Evolutionary conservation across 2,888 invertebrate species (phyloP).

Genomic region (Apomyelois bistriatella): DNA sequence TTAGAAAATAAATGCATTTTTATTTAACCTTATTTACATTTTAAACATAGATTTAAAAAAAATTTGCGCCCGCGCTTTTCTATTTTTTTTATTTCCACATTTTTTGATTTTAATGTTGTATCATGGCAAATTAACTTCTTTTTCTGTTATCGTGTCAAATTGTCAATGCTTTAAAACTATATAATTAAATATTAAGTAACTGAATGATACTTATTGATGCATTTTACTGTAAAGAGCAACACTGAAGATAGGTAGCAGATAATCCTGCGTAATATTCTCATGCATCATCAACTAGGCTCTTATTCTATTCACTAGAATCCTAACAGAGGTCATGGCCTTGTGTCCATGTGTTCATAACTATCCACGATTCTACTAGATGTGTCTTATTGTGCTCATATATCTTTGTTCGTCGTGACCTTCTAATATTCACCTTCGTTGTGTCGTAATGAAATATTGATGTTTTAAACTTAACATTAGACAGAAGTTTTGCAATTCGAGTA

Average conservation of each 20-base stretch:
- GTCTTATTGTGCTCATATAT: slow-evolving; percentile 6
- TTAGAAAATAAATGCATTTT: not conserved
- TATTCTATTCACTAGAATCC: not conserved
- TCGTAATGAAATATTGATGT: slow-evolving; percentile 28
- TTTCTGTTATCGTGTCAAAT: too few relatives aligned
- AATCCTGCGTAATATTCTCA: not conserved
- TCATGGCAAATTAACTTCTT: too few relatives aligned
- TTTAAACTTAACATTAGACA: slow-evolving; percentile 25
- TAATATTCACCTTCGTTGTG: slow-evolving; percentile 19
- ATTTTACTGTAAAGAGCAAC: too few relatives aligned
- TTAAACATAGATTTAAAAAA: too few relatives aligned
- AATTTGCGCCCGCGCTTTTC: too few relatives aligned
- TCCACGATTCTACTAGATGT: not conserved
- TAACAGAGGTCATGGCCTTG: not conserved
- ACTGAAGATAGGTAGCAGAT: too few relatives aligned
- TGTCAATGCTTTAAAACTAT: too few relatives aligned
- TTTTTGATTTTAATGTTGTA: too few relatives aligned
- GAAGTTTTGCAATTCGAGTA: slow-evolving; percentile 25
- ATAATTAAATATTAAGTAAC: too few relatives aligned
- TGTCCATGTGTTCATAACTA: not conserved
- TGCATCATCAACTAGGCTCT: not conserved
- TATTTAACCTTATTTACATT: not conserved
- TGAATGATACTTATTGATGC: too few relatives aligned
- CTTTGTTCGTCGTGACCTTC: slow-evolving; percentile 11
- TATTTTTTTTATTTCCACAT: too few relatives aligned